Base-by-base conservation (phyloP, 2,113 vertebrate genomes). In the Apteryx owenii region DNA sequence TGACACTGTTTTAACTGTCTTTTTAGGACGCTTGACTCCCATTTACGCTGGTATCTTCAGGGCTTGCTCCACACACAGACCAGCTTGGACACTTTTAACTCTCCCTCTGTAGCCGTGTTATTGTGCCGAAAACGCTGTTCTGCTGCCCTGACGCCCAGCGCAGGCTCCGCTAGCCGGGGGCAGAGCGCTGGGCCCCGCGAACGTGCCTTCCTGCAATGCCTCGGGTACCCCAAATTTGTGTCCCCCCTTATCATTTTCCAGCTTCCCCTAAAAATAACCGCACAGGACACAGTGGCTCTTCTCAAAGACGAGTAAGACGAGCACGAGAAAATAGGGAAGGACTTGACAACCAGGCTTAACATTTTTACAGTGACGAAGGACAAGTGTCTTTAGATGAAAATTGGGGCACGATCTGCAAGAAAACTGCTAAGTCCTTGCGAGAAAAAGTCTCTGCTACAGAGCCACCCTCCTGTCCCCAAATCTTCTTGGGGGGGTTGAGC, bases 191-290 rank as follows among this genome's bases (percentile, higher is more conserved):
- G 36, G 36, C 36, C 36, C 36, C 36, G 7, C 36, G 36, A 38
- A 38, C 36, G 42, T 13, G 42, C 10, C 42, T 42, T 42, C 42
- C 42, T 13, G 42, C 42, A 13, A 13, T 42, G 0, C 83, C 50
- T 51, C 21, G 65, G 65, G 46, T 40, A 81, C 42, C 72, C 85
- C 60, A 77, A 85, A 93, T 77, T 4, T 1, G 72, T 95, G 89
- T 78, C 23, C 15, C 33, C 50, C 29, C 29, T 89, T 66, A 61
- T 65, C 0, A 50, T 76, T 86, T 81, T 83, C 44, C 70, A 91
- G 48, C 23, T 95, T 89, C 81, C 17, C 44, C 65, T 85, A 82
- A 95, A 96, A 89, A 44, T 68, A 90, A n/a, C 33, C 78, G 61
- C 31, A 11, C 11, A 60, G 33, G 50, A 54, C 40, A 46, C 53